These are phyloP conservation scores for Martes flavigula DNA, from an alignment of 2,797 vertebrate species.

Conservation along the genomic window DNA sequence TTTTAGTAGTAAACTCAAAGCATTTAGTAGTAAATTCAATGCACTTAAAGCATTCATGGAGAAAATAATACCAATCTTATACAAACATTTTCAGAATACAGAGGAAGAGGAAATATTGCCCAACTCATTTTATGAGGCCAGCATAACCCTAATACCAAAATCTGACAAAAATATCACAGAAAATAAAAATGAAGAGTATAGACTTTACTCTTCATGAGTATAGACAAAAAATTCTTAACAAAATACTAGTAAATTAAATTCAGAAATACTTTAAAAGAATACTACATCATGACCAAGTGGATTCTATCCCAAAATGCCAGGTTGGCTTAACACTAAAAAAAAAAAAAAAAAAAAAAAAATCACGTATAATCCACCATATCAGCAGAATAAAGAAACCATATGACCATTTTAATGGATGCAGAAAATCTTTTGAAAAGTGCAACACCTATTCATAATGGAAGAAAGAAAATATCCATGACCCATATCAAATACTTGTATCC, in stretches of 20 bases:
- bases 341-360: not conserved
- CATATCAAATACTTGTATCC: not conserved
- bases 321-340: not conserved
- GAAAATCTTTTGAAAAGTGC: constrained; percentile 1
- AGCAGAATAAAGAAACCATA: not conserved
- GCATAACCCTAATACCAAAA: not conserved
- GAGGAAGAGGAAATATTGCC: not conserved
- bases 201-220: not conserved
- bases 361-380: not conserved
- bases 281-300: not conserved
- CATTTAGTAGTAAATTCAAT: not conserved
- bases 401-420: not conserved
- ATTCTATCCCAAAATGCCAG: constrained; percentile 5
- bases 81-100: not conserved
- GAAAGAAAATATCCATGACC: not conserved
- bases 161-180: not conserved
- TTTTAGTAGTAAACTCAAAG: not conserved
- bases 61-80: not conserved
- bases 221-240: not conserved
- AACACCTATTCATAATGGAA: not conserved
- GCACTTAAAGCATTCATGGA: not conserved
- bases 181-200: not conserved
- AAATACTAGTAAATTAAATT: not conserved
- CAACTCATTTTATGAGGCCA: not conserved
- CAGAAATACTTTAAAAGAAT: not conserved